phyloP scores from a whole-genome alignment of 1,140 invertebrate genomes.

The Pissodes strobi region DNA sequence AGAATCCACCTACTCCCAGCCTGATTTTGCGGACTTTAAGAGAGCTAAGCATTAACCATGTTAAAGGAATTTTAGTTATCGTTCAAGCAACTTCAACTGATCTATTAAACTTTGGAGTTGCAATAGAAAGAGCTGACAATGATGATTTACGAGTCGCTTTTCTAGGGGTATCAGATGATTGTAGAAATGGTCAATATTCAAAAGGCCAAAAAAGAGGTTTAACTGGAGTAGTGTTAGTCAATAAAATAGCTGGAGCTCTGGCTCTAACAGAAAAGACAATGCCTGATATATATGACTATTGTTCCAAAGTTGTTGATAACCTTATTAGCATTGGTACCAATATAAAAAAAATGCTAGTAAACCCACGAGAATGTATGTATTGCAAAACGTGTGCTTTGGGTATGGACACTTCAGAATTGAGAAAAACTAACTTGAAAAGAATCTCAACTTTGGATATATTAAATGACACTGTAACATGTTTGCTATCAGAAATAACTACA shows the following conservation, averaged over 20 bases:
- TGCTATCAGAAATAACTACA: constrained; percentile 8
- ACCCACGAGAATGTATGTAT: constrained; percentile 9
- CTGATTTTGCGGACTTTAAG: constrained; percentile 58
- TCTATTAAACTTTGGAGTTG: constrained; percentile 51
- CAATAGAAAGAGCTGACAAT: constrained; percentile 49
- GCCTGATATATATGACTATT: constrained; percentile 55
- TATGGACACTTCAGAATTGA: neutral
- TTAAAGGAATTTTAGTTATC: constrained; percentile 49
- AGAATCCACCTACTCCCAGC: constrained; percentile 61
- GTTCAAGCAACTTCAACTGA: constrained; percentile 44
- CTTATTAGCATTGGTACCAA: constrained; percentile 40
- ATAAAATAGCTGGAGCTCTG: constrained; percentile 72
- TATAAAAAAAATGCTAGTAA: constrained; percentile 8
- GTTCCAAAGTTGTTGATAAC: constrained; percentile 45
- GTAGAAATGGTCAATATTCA: constrained; percentile 23
- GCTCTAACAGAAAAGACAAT: constrained; percentile 62
- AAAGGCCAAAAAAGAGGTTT: constrained; percentile 55
- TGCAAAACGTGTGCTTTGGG: constrained; percentile 17
- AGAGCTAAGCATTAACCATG: constrained; percentile 55
- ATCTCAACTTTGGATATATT: constrained; percentile 10
- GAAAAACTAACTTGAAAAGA: constrained; percentile 14
- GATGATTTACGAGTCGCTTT: constrained; percentile 45
- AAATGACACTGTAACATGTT: neutral
- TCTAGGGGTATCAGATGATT: constrained; percentile 46
- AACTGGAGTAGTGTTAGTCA: constrained; percentile 65